Base-by-base conservation (phyloP, 2,888 invertebrate genomes). In the Thalpophila matura region DNA sequence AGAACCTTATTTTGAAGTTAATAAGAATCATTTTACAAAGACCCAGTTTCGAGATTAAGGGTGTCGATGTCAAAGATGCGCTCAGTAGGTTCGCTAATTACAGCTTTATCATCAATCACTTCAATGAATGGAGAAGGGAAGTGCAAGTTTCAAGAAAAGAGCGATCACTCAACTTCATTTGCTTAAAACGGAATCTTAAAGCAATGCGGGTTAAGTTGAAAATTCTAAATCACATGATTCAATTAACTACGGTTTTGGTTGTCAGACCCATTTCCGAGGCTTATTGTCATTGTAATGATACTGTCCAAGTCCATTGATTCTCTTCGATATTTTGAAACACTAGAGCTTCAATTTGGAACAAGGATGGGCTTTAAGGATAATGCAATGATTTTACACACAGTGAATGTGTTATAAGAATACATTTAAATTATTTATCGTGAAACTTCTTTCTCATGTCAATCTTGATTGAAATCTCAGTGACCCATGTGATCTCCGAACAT, bases 41-140 rank as follows among this genome's bases (percentile, higher is more conserved):
- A 72, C 73, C 73, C 67, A 60, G 65, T 71, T 76, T 54, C 54
- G 58, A 46, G 56, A 63, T 74, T 60, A 67, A 69, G 69, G 73
- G 71, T 77, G 77, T 80, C 74, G 71, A 75, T 87, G 85, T 86
- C 82, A 85, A 82, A 82, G 79, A 85, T 82, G 83, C 83, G 83
- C 83, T 88, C 81, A 82, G 82, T 75, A 82, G 84, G 84, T 83
- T 75, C 67, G 87, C 90, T 93, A 92, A 93, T 93, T 91, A 92
- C 87, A 84, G 85, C 57, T 81, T 85, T 87, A 85, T 83, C 91
- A 92, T 93, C 88, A 91, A 93, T 92, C 92, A 92, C 85, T 77
- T 63, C 77, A 74, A 66, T 79, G 81, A 86, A 84, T 82, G 79
- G 74, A 60, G 72, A 72, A 79, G 82, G 81, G 75, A 56, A 73